Conservation (phyloP, 2,888 invertebrate species). For the Unio pictorum region DNA sequence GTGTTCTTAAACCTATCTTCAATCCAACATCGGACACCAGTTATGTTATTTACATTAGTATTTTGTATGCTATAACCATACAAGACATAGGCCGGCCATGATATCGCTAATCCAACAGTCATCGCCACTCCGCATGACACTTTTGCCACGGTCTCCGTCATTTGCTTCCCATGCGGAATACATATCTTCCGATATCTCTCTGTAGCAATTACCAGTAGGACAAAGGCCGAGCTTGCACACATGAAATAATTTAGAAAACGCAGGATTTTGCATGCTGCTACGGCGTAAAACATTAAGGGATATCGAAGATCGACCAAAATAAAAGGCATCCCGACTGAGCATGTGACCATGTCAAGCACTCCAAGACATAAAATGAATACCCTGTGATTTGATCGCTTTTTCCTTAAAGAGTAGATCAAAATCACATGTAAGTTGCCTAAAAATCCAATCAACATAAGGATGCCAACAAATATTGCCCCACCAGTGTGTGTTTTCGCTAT, state of each 20-base stretch:
- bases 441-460: slow-evolving; percentile 32
- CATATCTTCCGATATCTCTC: slow-evolving; percentile 54
- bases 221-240: slow-evolving; percentile 19
- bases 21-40: slow-evolving; percentile 45
- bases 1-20: slow-evolving; percentile 33
- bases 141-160: slow-evolving; percentile 32
- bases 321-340: slow-evolving; percentile 36
- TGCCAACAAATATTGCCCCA: slow-evolving; percentile 32
- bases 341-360: slow-evolving; percentile 28
- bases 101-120: slow-evolving; percentile 20
- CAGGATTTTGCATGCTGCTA: slow-evolving; percentile 26
- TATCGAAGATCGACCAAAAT: slow-evolving; percentile 29
- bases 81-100: slow-evolving; percentile 46
- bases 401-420: slow-evolving; percentile 23
- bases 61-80: slow-evolving; percentile 42
- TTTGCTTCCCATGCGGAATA: slow-evolving; percentile 43
- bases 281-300: slow-evolving; percentile 27
- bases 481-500: slow-evolving; percentile 25
- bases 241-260: slow-evolving; percentile 33
- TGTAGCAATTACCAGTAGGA: slow-evolving; percentile 24
- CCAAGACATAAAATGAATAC: slow-evolving; percentile 32
- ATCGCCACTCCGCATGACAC: slow-evolving; percentile 13
- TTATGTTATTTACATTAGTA: slow-evolving; percentile 25
- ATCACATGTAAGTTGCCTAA: slow-evolving; percentile 37
- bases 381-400: slow-evolving; percentile 35